A percentile compares a stretch with the other conserved stretches of the same genome.
Conservation (phyloP, 2,113 vertebrate genomes). For the Cyanoderma ruficeps region DNA sequence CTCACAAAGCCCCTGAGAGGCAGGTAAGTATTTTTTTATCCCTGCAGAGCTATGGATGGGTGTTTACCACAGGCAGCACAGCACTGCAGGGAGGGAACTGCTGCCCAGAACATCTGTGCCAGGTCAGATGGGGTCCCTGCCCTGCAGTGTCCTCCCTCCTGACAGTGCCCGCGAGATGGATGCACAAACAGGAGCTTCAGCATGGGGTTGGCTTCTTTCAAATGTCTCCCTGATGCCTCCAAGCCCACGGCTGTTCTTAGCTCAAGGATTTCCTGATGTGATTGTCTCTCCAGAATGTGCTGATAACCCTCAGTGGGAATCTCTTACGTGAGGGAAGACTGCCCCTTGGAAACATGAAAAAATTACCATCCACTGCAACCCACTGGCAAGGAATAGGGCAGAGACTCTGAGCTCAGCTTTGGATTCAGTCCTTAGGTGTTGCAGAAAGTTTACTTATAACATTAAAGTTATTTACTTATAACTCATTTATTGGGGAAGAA, state of each 20-base stretch:
- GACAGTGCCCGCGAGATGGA: not conserved
- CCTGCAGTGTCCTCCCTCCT: not conserved
- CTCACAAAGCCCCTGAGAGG: not conserved
- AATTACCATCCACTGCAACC: not conserved
- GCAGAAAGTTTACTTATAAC: not conserved
- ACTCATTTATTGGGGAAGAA: not conserved
- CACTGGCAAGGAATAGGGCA: not conserved
- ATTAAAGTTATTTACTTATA: not conserved
- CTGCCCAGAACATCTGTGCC: not conserved
- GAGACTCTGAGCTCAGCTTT: not conserved
- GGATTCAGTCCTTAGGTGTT: not conserved
- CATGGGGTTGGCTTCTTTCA: not conserved
- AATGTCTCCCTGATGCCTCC: not conserved
- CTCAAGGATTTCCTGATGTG: not conserved
- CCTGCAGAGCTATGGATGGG: not conserved
- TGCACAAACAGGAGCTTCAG: not conserved
- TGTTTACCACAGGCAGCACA: not conserved
- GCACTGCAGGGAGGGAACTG: not conserved
- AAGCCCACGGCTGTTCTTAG: not conserved
- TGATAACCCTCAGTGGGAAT: not conserved
- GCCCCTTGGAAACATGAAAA: fast-evolving
- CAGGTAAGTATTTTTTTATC: not conserved
- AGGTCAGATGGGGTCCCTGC: not conserved
- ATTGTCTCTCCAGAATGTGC: not conserved
- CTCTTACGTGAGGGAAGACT: not conserved